Evolutionary conservation across 1,140 invertebrate species (phyloP).

Genomic region (Bombus polaris): DNA sequence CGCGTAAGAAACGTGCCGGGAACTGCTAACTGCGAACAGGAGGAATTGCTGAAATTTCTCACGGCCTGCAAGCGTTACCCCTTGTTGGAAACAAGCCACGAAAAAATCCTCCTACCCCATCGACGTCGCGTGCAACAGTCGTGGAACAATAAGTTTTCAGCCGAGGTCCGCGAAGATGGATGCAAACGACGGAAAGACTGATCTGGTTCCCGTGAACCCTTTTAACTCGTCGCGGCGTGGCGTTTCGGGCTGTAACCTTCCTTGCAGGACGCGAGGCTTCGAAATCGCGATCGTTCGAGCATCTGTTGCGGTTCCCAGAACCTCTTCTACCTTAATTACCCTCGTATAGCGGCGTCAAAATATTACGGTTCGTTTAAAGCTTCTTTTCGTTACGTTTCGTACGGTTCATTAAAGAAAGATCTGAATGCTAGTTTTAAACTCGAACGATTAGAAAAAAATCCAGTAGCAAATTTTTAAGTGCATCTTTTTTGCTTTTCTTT

Average conservation of each 20-base stretch:
- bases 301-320: constrained; percentile 69
- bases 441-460: constrained; percentile 13
- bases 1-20: constrained; percentile 6
- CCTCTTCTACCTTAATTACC: constrained; percentile 64
- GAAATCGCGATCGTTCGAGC: constrained; percentile 53
- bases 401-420: background rate
- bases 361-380: constrained; percentile 50
- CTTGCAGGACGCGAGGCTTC: constrained; percentile 17
- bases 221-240: background rate
- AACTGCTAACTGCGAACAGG: background rate
- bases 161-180: constrained; percentile 25
- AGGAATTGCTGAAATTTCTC: constrained; percentile 46
- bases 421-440: constrained; percentile 42
- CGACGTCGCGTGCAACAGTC: constrained; percentile 7
- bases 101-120: constrained; percentile 15
- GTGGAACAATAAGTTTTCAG: constrained; percentile 34
- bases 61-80: background rate
- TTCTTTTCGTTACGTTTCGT: background rate
- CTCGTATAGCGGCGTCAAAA: constrained; percentile 55
- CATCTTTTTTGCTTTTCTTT: background rate
- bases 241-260: background rate
- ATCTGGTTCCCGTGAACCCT: constrained; percentile 10
- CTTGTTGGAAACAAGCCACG: background rate
- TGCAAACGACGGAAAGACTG: constrained; percentile 46
- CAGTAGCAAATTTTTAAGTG: too few species aligned